Evolutionary conservation across 2,113 vertebrate species (phyloP).

Genomic region (Microcebus ravelobensis): DNA sequence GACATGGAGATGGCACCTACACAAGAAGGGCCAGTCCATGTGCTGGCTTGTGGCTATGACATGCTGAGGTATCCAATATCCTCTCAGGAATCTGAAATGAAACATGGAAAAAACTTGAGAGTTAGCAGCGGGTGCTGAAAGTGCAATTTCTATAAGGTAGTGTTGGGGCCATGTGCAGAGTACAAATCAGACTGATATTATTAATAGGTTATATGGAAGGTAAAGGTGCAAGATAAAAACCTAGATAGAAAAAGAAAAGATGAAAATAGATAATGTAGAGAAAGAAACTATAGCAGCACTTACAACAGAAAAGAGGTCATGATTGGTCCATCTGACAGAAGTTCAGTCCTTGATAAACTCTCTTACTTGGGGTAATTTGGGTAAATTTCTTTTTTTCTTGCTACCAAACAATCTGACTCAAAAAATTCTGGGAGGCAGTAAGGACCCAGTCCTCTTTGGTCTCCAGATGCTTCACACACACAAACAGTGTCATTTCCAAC

Average conservation of each 20-base stretch:
- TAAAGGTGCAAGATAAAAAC: neutral
- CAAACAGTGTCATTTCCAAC: neutral
- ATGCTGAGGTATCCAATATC: too few species aligned
- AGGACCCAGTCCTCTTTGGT: neutral
- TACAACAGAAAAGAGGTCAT: neutral
- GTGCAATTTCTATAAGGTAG: neutral
- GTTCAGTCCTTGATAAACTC: neutral
- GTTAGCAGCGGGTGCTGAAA: neutral
- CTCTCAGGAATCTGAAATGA: neutral
- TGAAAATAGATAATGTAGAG: neutral
- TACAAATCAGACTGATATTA: neutral
- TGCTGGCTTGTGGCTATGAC: neutral
- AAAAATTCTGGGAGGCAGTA: neutral
- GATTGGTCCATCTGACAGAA: too few species aligned
- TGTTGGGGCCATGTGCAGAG: neutral
- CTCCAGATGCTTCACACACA: neutral
- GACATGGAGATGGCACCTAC: neutral
- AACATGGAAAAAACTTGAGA: neutral
- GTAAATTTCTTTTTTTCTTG: neutral
- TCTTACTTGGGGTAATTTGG: neutral
- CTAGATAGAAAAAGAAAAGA: neutral
- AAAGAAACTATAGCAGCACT: neutral
- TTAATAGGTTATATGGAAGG: neutral
- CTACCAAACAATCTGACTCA: neutral
- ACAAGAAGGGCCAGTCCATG: rapidly evolving